These are phyloP conservation scores for Drosophila silvestris DNA, from an alignment of 2,888 invertebrate genomes.

Conservation along the genomic window DNA sequence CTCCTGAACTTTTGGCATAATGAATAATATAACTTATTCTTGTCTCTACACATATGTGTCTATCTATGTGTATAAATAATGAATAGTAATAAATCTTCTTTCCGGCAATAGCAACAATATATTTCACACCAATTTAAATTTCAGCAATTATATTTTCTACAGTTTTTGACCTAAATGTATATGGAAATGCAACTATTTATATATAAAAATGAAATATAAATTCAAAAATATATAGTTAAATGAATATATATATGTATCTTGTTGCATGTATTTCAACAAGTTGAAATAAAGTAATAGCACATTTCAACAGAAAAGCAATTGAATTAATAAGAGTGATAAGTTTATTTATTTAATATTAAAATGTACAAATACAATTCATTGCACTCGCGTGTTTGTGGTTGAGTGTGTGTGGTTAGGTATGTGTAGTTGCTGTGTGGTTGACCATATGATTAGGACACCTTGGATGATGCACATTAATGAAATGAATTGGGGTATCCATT, in stretches of 20 bases:
- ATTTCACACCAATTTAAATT: not conserved
- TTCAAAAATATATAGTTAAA: not conserved
- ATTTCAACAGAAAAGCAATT: not conserved
- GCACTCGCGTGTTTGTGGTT: not conserved
- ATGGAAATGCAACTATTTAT: not conserved
- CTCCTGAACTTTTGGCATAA: slow-evolving; percentile 9
- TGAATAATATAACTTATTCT: slow-evolving; percentile 9
- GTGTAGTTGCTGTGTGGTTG: slow-evolving; percentile 27
- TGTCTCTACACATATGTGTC: not conserved
- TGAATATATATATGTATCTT: not conserved
- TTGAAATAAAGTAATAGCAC: not conserved
- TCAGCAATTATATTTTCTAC: not conserved
- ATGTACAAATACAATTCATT: not conserved
- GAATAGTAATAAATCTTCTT: no score
- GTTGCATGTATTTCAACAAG: not conserved
- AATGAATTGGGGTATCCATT: slow-evolving; percentile 29
- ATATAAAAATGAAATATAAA: not conserved
- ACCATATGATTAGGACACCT: slow-evolving; percentile 47
- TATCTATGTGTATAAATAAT: not conserved
- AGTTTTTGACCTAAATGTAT: not conserved
- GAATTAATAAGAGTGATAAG: not conserved
- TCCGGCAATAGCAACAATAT: no score
- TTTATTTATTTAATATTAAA: not conserved
- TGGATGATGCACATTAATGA: slow-evolving; percentile 38
- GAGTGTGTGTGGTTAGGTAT: not conserved